A percentile compares a stretch with the other conserved stretches of the same genome.
These are phyloP conservation scores for Brachionus koreanus DNA, from an alignment of 1,140 invertebrate genomes.

Conservation along the genomic window DNA sequence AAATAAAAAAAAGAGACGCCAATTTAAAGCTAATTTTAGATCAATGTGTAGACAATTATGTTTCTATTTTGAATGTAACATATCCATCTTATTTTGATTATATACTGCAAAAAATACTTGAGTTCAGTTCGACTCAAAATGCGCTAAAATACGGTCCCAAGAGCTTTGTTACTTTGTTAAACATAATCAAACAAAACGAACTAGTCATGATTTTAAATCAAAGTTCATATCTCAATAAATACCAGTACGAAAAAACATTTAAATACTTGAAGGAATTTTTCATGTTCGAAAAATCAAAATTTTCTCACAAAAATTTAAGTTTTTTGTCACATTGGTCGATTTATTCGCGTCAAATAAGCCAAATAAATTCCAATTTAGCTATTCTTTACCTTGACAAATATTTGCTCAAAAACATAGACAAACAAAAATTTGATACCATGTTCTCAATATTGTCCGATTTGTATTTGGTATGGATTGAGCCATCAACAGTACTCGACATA, in stretches of 20 bases:
- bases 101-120: neutral
- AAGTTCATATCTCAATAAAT: neutral
- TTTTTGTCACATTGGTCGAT: conserved; percentile 39
- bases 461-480: conserved; percentile 3
- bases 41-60: conserved; percentile 39
- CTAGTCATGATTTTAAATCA: neutral
- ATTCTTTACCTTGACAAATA: conserved; percentile 30
- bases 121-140: neutral
- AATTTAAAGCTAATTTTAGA: conserved; percentile 31
- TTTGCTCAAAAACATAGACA: neutral
- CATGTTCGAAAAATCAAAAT: conserved; percentile 10
- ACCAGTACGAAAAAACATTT: neutral
- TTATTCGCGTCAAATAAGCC: neutral
- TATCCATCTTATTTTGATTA: conserved; percentile 29
- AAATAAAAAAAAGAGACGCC: neutral
- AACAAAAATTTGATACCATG: neutral
- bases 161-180: neutral
- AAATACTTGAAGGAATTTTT: conserved; percentile 34
- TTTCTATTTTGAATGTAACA: conserved; percentile 20
- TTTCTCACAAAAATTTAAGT: neutral
- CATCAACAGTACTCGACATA: neutral
- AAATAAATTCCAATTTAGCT: neutral
- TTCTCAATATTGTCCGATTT: neutral
- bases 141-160: conserved; percentile 4
- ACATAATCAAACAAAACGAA: conserved; percentile 39